phyloP scores from a whole-genome alignment of 2,113 vertebrate species.

The Paradoxurus hermaphroditus region DNA sequence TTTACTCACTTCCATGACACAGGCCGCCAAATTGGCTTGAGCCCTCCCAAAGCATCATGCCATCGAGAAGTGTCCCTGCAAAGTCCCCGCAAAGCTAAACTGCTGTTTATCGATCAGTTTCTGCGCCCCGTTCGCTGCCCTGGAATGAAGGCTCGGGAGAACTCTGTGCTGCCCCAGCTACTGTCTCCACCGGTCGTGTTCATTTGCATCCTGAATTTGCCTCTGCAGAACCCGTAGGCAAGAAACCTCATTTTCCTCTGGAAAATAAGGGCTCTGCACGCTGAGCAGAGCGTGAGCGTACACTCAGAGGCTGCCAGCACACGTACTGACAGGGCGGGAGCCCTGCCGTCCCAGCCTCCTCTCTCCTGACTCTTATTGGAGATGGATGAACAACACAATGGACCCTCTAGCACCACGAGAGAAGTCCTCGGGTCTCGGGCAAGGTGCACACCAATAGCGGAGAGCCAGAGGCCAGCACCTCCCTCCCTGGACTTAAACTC shows the following conservation, averaged over 20 bases:
- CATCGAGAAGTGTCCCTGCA: rapidly evolving
- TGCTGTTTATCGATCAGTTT: neutral
- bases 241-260: conserved; percentile 4
- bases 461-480: neutral
- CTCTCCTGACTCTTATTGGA: neutral
- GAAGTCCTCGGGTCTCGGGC: neutral
- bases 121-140: neutral
- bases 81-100: neutral
- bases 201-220: neutral
- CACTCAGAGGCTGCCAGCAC: neutral
- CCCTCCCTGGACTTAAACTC: neutral
- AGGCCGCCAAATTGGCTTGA: neutral
- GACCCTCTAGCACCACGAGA: neutral
- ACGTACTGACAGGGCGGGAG: rapidly evolving
- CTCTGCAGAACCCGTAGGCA: neutral
- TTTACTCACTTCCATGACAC: neutral
- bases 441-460: rapidly evolving
- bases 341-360: neutral
- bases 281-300: neutral
- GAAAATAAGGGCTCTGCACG: neutral
- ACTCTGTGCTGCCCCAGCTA: neutral
- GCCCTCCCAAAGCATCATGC: neutral
- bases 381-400: neutral
- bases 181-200: neutral
- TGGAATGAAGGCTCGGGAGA: neutral